Conservation (phyloP, 2,797 vertebrate genomes). For the Aldrovandia affinis region DNA sequence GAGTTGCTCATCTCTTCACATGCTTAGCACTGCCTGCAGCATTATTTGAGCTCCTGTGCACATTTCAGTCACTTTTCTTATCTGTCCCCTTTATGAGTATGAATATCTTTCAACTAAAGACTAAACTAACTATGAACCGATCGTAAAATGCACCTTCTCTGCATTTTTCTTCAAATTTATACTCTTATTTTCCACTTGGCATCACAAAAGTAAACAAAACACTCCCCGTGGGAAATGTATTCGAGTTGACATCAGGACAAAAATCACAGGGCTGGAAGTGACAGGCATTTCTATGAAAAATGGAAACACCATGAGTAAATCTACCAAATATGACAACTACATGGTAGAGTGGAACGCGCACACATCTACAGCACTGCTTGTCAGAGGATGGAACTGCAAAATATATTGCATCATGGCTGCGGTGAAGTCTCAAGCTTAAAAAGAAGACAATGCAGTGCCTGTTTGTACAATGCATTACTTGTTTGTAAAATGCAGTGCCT, state of each 20-base stretch:
- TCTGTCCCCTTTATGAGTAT: not conserved
- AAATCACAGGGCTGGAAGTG: not conserved
- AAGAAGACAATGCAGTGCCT: not conserved
- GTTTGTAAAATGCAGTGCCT: not conserved
- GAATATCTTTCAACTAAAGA: not conserved
- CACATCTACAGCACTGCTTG: not conserved
- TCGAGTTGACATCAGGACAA: not conserved
- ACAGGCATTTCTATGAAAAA: not conserved
- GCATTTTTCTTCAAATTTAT: not conserved
- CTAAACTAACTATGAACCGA: not conserved
- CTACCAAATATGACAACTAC: not conserved
- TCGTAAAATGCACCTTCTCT: not conserved
- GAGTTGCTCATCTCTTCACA: not conserved
- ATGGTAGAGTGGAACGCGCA: not conserved
- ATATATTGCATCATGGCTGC: not conserved
- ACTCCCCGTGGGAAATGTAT: not conserved
- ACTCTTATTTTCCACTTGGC: not conserved
- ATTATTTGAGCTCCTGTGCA: not conserved
- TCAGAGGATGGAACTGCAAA: not conserved
- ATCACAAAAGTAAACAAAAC: not conserved
- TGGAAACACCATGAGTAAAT: not conserved
- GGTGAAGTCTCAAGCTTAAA: not conserved
- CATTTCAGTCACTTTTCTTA: not conserved
- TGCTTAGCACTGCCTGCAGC: not conserved
- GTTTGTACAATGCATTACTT: not conserved